These are phyloP conservation scores for Dasyornis broadbenti DNA, from an alignment of 2,113 vertebrate species.

Conservation along the genomic window DNA sequence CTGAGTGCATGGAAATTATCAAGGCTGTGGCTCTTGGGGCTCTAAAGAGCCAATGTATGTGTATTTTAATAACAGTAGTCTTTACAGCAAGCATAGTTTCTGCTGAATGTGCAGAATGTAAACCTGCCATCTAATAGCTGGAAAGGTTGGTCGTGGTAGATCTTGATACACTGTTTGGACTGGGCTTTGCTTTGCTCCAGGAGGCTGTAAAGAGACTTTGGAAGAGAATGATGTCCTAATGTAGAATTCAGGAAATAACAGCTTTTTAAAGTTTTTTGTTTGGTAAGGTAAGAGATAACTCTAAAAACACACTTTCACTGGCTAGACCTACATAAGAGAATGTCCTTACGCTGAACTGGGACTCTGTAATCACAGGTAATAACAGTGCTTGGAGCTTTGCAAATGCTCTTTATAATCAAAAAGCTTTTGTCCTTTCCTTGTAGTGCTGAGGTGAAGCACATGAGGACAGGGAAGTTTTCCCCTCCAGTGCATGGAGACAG, in stretches of 20 bases:
- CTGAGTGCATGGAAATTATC: background rate
- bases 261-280: background rate
- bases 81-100: background rate
- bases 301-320: background rate
- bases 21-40: background rate
- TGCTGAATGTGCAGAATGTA: slow-evolving; percentile 38
- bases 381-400: background rate
- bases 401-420: background rate
- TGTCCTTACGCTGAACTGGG: background rate
- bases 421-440: background rate
- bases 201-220: background rate
- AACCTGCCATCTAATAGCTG: background rate
- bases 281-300: background rate
- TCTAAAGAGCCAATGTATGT: background rate
- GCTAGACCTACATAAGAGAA: background rate
- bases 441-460: background rate
- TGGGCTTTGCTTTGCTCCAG: background rate
- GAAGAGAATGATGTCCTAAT: background rate
- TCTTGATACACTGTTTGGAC: background rate
- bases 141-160: background rate
- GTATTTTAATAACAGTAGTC: slow-evolving; percentile 9
- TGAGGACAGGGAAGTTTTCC: background rate
- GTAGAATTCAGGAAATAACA: background rate
- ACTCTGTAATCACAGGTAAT: background rate
- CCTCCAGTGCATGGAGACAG: background rate